Evolutionary conservation across 2,888 invertebrate genomes (phyloP), one percentile per base, ranked within the genome.

Genomic region (Agonopterix alstromeriana): DNA sequence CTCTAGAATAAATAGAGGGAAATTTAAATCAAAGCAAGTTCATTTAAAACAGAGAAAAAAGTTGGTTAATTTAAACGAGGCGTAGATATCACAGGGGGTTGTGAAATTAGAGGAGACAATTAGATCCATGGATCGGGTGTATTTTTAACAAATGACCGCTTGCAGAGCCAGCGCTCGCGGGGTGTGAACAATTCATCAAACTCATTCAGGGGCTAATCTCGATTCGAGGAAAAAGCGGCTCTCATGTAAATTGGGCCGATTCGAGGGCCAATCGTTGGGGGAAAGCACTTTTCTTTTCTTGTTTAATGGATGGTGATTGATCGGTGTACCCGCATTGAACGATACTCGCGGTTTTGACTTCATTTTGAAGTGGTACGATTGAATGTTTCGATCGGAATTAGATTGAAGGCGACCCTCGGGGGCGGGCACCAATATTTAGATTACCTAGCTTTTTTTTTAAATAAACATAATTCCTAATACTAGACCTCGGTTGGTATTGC

Each of bases 261-360:
- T 85, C 75, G 78, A 86, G 86, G 82, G 85, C 83, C 87, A 84
- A 84, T 82, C 82, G 83, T 70, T 75, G 77, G 84, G 84, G 84
- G 82, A 82, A 85, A 86, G 82, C 85, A 80, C 86, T 86, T 87
- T 88, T 88, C 87, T 87, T 85, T 85, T 82, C 86, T 77, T 81
- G 79, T 85, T 86, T 88, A 87, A 88, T 86, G 88, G 88, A 88
- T 88, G 87, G 87, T 87, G 88, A 88, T 88, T 85, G 87, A 88
- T 87, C 85, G 87, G 75, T 65, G 73, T 74, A 75, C 56, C 64
- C 71, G 76, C 73, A 77, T 79, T 75, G 82, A 72, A 70, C 73
- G 75, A 82, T 85, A 85, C 79, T 77, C 78, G 84, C 77, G 84
- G 83, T 86, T 86, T 82, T 82, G 82, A 86, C 83, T 87, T 76